A percentile compares a stretch with the other conserved stretches of the same genome.
phyloP scores from a whole-genome alignment of 53 echinoderm and acorn worm genomes.

The Actinopyga echinites region DNA sequence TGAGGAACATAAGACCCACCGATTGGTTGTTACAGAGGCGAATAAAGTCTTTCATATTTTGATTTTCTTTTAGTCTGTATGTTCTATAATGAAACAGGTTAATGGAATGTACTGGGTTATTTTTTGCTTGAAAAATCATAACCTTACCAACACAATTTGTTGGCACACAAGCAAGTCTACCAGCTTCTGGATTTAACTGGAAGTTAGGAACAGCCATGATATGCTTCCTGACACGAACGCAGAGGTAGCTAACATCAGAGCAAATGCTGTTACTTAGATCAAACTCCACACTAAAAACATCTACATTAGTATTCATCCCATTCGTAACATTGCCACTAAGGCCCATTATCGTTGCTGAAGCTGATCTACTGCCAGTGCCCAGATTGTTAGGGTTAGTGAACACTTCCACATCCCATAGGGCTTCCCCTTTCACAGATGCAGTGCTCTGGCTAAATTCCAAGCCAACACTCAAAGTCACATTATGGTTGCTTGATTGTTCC shows the following conservation, averaged over 20 bases:
- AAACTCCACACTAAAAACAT: background rate
- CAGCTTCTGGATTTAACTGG: slow-evolving; percentile 4
- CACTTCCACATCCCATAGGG: background rate
- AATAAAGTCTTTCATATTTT: no score
- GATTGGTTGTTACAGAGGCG: no score
- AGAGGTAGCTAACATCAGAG: background rate
- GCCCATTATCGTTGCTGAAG: no score
- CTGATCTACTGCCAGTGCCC: background rate
- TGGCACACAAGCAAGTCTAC: background rate
- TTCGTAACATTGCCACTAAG: background rate
- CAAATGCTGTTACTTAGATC: slow-evolving; percentile 14
- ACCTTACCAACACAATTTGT: slow-evolving; percentile 4
- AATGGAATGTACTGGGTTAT: no score
- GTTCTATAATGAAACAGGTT: no score
- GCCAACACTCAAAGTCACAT: background rate
- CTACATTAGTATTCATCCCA: background rate
- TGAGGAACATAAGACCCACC: no score
- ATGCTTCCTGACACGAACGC: background rate
- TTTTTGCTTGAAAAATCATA: no score
- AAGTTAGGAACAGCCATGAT: background rate
- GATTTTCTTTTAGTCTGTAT: no score
- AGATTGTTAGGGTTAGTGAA: slow-evolving; percentile 1
- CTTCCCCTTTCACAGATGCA: background rate
- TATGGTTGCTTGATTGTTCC: background rate
- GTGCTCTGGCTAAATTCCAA: background rate